These are phyloP conservation scores for Cotesia congregata DNA, from an alignment of 2,888 invertebrate genomes.

Conservation along the genomic window DNA sequence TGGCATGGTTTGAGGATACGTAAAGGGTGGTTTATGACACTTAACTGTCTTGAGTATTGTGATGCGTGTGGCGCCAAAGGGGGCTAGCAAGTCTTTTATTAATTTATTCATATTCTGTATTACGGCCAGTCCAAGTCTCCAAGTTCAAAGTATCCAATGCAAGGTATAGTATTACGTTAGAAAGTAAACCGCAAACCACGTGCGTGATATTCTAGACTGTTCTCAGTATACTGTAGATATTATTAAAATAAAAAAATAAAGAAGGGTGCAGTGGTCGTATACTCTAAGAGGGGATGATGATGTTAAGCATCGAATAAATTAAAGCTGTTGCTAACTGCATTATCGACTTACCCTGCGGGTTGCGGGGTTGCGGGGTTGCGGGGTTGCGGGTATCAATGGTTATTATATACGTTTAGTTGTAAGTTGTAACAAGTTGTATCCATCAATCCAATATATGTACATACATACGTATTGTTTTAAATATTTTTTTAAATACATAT, in stretches of 20 bases:
- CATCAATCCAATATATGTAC: background rate
- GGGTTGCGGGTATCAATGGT: background rate
- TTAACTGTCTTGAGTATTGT: conserved; percentile 8
- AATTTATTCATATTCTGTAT: conserved; percentile 50
- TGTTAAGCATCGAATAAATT: conserved; percentile 41
- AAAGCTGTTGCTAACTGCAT: conserved; percentile 44
- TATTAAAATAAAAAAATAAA: background rate
- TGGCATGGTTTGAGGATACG: conserved; percentile 8
- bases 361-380: background rate
- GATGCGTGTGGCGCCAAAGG: conserved; percentile 48
- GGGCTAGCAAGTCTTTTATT: conserved; percentile 38
- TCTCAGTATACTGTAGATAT: background rate
- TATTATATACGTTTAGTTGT: no score
- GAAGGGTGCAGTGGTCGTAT: background rate
- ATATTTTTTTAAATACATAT: conserved; percentile 13
- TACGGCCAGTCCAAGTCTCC: background rate
- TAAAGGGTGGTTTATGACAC: conserved; percentile 7
- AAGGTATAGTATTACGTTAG: conserved; percentile 21
- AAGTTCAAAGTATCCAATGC: conserved; percentile 39
- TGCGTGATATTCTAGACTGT: conserved; percentile 16
- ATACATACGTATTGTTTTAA: background rate
- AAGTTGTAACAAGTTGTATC: background rate
- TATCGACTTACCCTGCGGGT: conserved; percentile 39
- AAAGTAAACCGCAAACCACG: background rate
- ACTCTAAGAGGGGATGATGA: conserved; percentile 17